Conservation (phyloP, 2,888 invertebrate genomes). For the Hymenopus coronatus region DNA sequence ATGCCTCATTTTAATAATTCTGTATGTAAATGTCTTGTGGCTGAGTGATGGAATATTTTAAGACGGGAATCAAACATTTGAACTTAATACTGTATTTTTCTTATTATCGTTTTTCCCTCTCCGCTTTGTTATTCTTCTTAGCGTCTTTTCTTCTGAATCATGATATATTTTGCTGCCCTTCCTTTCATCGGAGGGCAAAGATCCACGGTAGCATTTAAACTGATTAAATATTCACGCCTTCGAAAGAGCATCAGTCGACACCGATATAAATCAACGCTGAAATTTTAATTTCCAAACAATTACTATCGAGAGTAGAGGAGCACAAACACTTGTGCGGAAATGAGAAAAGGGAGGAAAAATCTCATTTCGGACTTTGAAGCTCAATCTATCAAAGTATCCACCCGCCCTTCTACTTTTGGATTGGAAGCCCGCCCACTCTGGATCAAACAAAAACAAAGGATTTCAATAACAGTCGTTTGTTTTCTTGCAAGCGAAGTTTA, state of each 20-base stretch:
- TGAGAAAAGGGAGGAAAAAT: background rate
- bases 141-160: background rate
- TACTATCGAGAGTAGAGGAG: background rate
- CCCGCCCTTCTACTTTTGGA: background rate
- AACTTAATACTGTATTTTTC: no score
- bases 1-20: no score
- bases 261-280: background rate
- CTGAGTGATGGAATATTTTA: no score
- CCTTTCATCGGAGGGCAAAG: background rate
- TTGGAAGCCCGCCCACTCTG: background rate
- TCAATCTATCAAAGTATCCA: background rate
- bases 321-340: background rate
- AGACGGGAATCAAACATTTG: no score
- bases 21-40: no score
- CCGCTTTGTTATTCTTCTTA: background rate
- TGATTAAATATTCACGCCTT: background rate
- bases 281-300: conserved; percentile 12
- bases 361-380: background rate
- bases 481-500: no score
- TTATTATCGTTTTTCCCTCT: no score
- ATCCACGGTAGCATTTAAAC: background rate
- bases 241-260: background rate
- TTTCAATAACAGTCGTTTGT: background rate
- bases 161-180: background rate
- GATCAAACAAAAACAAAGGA: background rate